Evolutionary conservation across 2,113 vertebrate species (phyloP), one percentile per base, ranked within the genome.

Genomic region (Bombycilla garrulus): DNA sequence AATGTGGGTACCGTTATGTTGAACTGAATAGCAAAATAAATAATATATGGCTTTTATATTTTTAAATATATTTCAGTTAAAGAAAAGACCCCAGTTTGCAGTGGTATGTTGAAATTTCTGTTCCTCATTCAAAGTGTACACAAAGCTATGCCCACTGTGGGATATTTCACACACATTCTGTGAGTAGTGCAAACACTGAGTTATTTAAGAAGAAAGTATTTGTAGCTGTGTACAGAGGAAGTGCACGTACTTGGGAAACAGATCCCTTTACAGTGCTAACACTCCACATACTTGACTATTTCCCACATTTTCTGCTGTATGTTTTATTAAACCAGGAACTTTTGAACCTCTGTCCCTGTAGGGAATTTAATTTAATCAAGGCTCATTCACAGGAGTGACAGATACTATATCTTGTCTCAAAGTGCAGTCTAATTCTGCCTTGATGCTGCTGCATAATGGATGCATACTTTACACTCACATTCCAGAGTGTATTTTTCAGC

Each of bases 351-450:
- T 88, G 76, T 93, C 92, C 88, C 92, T 88, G 80, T 45, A 90
- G 88, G 92, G 86, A 93, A 95, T 95, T 97, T 94, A 95, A 91
- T 97, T 97, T 96, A 93, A 96, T 96, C 95, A 96, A 96, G 85
- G 56, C 90, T 93, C 64, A 88, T 94, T 96, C 90, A 84, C 76
- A 90, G 90, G 60, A 96, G 88, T 2, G 51, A 81, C 81, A 94
- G 92, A 92, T 92, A 94, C 69, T 94, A 60, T 86, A 93, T 97
- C 93, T 94, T 96, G 60, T 92, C 90, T 95, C 72, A 84, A 93
- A 96, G 92, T 88, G 83, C 79, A 86, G 88, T 86, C 92, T 94
- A 88, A 96, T 96, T 96, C 93, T 95, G 94, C 88, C 90, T 88
- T 84, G 85, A 95, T 96, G 79, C 82, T 94, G 40, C 79, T 96